A percentile compares a stretch with the other conserved stretches of the same genome.
Evolutionary conservation across 2,113 vertebrate genomes (phyloP).

Genomic region (Strix uralensis): DNA sequence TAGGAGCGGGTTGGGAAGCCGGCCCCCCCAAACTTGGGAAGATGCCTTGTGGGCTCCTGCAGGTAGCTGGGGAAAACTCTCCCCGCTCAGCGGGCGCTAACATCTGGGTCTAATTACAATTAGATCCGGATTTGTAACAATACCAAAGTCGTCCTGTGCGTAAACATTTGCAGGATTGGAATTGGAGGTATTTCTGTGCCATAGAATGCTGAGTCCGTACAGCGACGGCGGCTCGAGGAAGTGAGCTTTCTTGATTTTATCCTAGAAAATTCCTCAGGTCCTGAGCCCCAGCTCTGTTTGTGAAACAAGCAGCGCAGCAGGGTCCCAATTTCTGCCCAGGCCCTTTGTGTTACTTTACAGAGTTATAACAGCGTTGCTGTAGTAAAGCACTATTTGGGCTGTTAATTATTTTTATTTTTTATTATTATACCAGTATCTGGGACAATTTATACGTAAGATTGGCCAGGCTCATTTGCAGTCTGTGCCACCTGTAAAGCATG

Average conservation of each 20-base stretch:
- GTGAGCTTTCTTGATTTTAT: not conserved
- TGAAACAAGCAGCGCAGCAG: rapidly evolving
- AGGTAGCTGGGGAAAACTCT: not conserved
- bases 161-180: not conserved
- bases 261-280: not conserved
- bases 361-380: not conserved
- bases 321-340: not conserved
- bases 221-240: rapidly evolving
- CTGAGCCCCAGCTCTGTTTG: not conserved
- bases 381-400: too few species aligned
- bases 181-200: rapidly evolving
- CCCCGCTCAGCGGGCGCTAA: rapidly evolving
- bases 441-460: not conserved
- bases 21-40: rapidly evolving
- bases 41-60: not conserved
- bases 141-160: rapidly evolving
- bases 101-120: not conserved
- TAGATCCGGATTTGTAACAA: not conserved
- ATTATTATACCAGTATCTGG: not conserved
- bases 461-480: rapidly evolving
- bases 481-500: not conserved
- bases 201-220: rapidly evolving
- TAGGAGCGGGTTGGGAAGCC: not conserved
- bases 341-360: too few species aligned
- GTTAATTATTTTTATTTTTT: not conserved